phyloP scores from a whole-genome alignment of 1,140 invertebrate species.

The Sarcophaga peregrina region DNA sequence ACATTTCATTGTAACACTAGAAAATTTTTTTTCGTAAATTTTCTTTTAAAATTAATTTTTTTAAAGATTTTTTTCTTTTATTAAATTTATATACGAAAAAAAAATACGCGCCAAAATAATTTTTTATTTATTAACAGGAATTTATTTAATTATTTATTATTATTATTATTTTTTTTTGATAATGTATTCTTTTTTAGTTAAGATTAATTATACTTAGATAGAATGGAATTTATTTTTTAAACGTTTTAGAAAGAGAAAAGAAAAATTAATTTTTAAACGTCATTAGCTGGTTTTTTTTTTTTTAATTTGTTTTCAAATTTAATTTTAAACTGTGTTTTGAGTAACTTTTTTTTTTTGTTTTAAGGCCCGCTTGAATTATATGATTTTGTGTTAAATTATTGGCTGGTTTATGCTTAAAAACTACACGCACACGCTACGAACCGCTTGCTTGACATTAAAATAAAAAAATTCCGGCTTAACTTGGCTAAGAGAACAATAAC shows the following conservation, averaged over 20 bases:
- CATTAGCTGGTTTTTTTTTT: background rate
- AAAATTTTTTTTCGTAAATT: background rate
- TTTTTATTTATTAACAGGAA: background rate
- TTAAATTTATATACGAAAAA: background rate
- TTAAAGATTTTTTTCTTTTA: background rate
- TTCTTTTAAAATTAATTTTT: background rate
- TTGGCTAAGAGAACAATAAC: too few species aligned
- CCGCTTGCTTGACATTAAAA: too few species aligned
- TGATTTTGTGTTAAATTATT: background rate
- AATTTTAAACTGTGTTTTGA: too few species aligned
- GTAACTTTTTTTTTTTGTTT: background rate
- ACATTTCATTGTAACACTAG: background rate
- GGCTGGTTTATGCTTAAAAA: background rate
- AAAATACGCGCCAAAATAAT: background rate
- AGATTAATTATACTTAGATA: too few species aligned
- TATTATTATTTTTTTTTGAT: background rate
- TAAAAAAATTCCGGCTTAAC: too few species aligned
- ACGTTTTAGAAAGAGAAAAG: too few species aligned
- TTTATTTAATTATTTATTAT: background rate
- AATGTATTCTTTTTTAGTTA: too few species aligned
- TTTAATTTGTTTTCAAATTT: background rate
- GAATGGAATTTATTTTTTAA: too few species aligned
- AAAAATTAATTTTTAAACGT: background rate
- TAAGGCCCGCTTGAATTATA: background rate
- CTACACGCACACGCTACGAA: too few species aligned